These are phyloP conservation scores for Ibycter americanus DNA, from an alignment of 2,797 vertebrate species.

Conservation along the genomic window DNA sequence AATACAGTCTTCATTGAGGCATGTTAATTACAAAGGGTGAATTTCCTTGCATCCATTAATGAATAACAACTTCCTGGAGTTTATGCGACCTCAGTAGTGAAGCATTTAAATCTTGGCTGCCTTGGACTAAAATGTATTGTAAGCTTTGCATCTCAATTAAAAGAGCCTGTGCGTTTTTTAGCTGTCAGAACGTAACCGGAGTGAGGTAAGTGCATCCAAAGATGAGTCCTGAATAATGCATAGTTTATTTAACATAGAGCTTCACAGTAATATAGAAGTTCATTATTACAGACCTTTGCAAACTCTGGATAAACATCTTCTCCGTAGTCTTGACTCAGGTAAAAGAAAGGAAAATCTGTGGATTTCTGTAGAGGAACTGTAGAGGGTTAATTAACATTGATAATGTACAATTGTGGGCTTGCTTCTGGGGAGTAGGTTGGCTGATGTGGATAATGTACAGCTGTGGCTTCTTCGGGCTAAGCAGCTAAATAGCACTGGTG, in stretches of 20 bases:
- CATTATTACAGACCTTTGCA: neutral
- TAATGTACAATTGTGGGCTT: too few relatives aligned
- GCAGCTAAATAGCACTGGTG: too few relatives aligned
- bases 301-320: neutral
- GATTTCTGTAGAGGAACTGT: too few relatives aligned
- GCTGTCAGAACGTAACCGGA: neutral
- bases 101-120: neutral
- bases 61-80: neutral
- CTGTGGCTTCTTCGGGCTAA: too few relatives aligned
- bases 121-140: neutral
- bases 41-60: neutral
- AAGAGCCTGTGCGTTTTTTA: neutral
- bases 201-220: neutral
- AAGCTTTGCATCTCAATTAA: neutral
- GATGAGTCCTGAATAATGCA: neutral
- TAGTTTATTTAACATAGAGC: neutral
- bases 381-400: too few relatives aligned
- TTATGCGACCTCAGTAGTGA: neutral
- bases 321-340: neutral
- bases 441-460: too few relatives aligned
- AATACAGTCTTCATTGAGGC: neutral
- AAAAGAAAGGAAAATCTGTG: neutral
- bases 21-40: slow-evolving; percentile 8
- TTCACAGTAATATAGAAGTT: neutral
- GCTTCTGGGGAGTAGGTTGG: too few relatives aligned